Evolutionary conservation across 1,140 invertebrate species (phyloP), one percentile per base, ranked within the genome.

Genomic region (Lordiphosa collinella): DNA sequence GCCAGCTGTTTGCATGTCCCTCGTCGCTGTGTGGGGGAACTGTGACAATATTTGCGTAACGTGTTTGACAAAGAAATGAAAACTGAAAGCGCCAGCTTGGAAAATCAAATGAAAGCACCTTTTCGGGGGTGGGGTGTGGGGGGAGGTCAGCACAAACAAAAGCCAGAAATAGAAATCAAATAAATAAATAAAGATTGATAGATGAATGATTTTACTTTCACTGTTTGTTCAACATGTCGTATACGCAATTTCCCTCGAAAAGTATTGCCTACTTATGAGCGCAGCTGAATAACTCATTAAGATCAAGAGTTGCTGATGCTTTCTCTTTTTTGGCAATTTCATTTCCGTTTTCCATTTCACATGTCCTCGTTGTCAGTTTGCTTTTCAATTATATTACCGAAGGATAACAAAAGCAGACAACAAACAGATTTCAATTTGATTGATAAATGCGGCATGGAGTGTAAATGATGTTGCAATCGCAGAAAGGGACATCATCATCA

Each of bases 51-150:
- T 84, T 84, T 84, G 79, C 79, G 78, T 84, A 84, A 84, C 78
- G 78, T 84, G 78, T 84, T 84, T 84, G 78, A 78, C 78, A 84
- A 84, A 84, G 78, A 84, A 84, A 84, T 84, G 79, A 84, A 84
- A 84, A 73, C 78, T 78, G 79, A 84, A 84, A 84, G 78, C 78
- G 78, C 67, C 78, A 84, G 78, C 78, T 84, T 84, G 78, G 78
- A 84, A 84, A 84, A 82, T 84, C 78, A 82, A 82, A 82, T 82
- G 72, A 68, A 76, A 68, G 58, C 57, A 59, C 54, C 67, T 2
- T 1, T 25, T n/a, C n/a, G n/a, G 25, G 11, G 35, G n/a, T 11
- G 11, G 4, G 52, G 18, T n/a, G n/a, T 14, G 11, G 35, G n/a
- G 9, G 11, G 4, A 41, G 18, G 10, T 8, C 10, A 18, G n/a